Evolutionary conservation across 2,888 invertebrate species (phyloP), one percentile per base, ranked within the genome.

Genomic region (Syrphus vitripennis): DNA sequence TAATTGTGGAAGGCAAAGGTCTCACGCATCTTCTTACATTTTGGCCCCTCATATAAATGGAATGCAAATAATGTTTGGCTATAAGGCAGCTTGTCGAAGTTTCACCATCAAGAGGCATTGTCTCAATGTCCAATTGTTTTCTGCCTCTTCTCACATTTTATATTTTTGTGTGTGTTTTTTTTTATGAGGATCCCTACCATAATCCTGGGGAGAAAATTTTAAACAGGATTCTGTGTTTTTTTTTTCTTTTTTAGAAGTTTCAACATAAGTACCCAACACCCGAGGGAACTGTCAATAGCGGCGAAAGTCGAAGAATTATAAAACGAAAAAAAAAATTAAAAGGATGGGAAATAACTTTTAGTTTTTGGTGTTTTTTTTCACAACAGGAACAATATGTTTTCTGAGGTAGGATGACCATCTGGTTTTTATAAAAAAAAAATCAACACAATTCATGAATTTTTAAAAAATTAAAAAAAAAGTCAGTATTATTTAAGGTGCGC

Each of bases 211-310:
- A 53, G 61, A 67, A 63, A 40, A 16, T 61, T 61, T 61, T n/a
- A 40, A 24, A 61, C 40, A 67, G 57, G 24, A 37, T 45, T 42
- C 26, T 53, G 21, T 24, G 7, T 24, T 10, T 16, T 16, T 50
- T 57, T 75, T 16, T 57, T 69, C 50, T 31, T 26, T 40, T 29
- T 16, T 69, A 3, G n/a, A n/a, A 21, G 16, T 10, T 42, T 14
- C 9, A 55, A n/a, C 4, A 9, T 63, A 26, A 53, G 37, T 21
- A 42, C 72, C 59, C 37, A 53, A 26, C 12, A 50, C 83, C 67
- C 53, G 10, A 26, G 70, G 70, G 70, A 75, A 48, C 65, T 71
- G 69, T 72, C 71, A 76, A 77, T 81, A 69, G 55, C 37, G 37
- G 26, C 10, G 61, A 61, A 71, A 75, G 70, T 59, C 59, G 19